phyloP scores from a whole-genome alignment of 92 coral and sea anemone species.

The Palythoa heliodiscus region DNA sequence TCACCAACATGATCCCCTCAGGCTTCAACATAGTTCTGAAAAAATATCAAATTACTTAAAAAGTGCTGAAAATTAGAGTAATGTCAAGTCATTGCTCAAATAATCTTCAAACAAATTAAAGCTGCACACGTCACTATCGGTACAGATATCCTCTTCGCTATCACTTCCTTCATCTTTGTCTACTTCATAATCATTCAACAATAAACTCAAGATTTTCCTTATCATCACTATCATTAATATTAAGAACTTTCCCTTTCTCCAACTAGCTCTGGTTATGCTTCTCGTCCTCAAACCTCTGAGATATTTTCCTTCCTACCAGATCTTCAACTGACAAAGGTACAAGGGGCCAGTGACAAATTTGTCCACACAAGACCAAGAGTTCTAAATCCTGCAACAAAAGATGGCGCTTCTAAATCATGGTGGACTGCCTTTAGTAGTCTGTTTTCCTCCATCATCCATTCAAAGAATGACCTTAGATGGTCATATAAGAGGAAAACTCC shows the following conservation, averaged over 20 bases:
- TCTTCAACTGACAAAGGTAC: conserved; percentile 28
- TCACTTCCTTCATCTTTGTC: conserved; percentile 38
- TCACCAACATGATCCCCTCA: conserved; percentile 40
- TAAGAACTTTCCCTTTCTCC: conserved; percentile 50
- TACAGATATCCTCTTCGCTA: conserved; percentile 30
- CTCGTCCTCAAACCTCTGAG: conserved; percentile 51
- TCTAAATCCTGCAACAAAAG: no score
- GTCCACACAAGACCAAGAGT: no score
- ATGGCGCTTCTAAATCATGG: no score
- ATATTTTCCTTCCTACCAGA: conserved; percentile 30
- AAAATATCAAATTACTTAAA: conserved; percentile 24
- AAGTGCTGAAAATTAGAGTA: conserved; percentile 22
- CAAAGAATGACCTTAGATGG: no score
- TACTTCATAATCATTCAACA: conserved; percentile 40
- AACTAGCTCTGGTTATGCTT: conserved; percentile 42
- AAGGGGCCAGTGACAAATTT: no score
- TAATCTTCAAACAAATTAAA: conserved; percentile 44
- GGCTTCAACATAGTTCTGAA: conserved; percentile 38
- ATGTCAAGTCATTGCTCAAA: conserved; percentile 22
- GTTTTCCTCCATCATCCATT: no score
- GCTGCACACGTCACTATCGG: conserved; percentile 45
- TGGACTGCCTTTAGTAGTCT: no score
- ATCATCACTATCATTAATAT: conserved; percentile 26
- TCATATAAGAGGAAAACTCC: no score
- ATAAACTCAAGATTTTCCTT: conserved; percentile 46